phyloP scores from a whole-genome alignment of 2,797 vertebrate species.

The Odontamblyopus lacepedii region DNA sequence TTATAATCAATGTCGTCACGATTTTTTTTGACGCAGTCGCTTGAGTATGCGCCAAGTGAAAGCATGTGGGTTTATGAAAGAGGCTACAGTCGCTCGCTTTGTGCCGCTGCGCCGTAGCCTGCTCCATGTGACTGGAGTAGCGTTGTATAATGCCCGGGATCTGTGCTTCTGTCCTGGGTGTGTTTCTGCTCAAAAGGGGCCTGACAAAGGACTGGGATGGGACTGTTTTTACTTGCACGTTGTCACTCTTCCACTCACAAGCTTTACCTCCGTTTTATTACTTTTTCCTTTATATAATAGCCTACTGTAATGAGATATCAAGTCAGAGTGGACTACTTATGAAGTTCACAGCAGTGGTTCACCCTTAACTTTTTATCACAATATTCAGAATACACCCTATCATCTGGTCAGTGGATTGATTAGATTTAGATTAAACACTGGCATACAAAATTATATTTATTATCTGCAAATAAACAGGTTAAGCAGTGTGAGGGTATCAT shows the following conservation, averaged over 20 bases:
- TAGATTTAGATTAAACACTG: not conserved
- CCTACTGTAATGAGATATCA: not conserved
- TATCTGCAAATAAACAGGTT: not conserved
- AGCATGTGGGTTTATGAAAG: conserved; percentile 63
- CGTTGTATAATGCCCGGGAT: conserved; percentile 69
- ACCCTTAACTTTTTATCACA: too few species aligned
- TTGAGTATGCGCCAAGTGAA: conserved; percentile 14
- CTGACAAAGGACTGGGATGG: conserved; percentile 23
- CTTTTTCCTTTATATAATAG: not conserved
- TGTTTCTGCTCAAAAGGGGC: conserved; percentile 29
- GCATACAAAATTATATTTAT: too few species aligned
- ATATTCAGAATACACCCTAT: too few species aligned
- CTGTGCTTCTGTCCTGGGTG: conserved; percentile 62
- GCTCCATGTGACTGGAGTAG: conserved; percentile 68
- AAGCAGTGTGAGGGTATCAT: not conserved
- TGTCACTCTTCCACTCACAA: conserved; percentile 16
- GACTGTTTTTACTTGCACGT: conserved; percentile 24
- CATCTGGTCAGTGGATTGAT: too few species aligned
- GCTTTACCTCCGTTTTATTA: not conserved
- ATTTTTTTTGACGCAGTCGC: not conserved
- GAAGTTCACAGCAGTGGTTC: too few species aligned
- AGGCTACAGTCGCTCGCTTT: conserved; percentile 24
- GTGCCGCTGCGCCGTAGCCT: conserved; percentile 9
- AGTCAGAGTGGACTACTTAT: not conserved
- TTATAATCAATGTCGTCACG: not conserved